Conservation (phyloP, 2,113 vertebrate species). For the Antechinus flavipes region DNA sequence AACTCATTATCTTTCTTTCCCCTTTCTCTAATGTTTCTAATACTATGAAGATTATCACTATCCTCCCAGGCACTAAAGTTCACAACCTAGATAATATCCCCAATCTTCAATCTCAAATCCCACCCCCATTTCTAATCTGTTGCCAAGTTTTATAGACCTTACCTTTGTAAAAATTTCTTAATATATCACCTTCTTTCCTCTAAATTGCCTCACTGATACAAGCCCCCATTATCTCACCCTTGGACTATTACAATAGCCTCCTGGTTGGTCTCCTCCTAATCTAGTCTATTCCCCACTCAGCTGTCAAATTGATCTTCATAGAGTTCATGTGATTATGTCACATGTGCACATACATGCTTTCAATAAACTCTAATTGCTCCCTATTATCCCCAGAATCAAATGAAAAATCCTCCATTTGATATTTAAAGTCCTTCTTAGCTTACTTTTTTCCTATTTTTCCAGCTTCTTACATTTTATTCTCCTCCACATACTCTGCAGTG, state of each 20-base stretch:
- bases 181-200: not conserved
- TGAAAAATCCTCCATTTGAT: no score
- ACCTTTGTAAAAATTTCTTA: not conserved
- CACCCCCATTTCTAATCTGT: not conserved
- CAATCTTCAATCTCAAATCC: not conserved
- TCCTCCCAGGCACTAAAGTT: not conserved
- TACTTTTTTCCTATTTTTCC: no score
- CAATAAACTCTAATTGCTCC: no score
- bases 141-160: not conserved
- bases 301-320: not conserved
- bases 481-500: no score
- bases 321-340: not conserved
- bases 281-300: not conserved
- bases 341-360: no score
- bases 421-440: no score
- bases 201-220: not conserved
- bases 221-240: not conserved
- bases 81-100: not conserved
- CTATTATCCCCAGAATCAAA: no score
- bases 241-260: not conserved
- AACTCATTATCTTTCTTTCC: not conserved
- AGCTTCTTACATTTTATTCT: no score
- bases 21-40: not conserved
- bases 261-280: not conserved
- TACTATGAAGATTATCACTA: not conserved